Base-by-base conservation (phyloP, 2,888 invertebrate species). In the Blera fallax region DNA sequence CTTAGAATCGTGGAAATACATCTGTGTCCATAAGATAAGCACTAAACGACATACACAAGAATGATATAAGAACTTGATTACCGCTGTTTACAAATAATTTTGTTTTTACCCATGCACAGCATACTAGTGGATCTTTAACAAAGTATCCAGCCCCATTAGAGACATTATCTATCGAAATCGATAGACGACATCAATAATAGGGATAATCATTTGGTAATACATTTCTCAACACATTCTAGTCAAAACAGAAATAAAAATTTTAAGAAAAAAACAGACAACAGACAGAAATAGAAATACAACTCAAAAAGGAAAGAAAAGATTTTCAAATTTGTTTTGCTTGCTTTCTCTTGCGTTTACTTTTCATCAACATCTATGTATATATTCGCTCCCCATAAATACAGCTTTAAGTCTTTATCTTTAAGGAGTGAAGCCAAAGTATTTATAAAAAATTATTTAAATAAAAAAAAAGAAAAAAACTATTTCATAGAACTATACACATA, bases 331-430 rank as follows among this genome's bases (percentile, higher is more conserved):
- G 16, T 21, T 83, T 84, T 80, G 85, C 81, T 85, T 81, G 85
- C 85, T 85, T 85, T 81, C 60, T 76, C 70, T 80, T 74, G 72
- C 40, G 24, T 67, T 72, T 54, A 45, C 45, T 58, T 64, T 83
- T 58, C 76, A 48, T 48, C 60, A 64, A 64, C 52, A 52, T 21
- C 24, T 18, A 43, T 21, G 21, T 37, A 11, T 34, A 18, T 32
- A n/a, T 65, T 74, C 34, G 48, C 65, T 67, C 54, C 32, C 43
- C 40, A 27, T 34, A 52, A 50, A 74, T 37, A 76, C 45, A 79
- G 40, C 32, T 70, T 69, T 67, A 67, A 73, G 69, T 69, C 62
- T 64, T 79, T 84, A 32, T 67, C 40, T 45, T 32, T 73, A 54
- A 65, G 64, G 69, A 80, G 64, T 80, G 50, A 70, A 84, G 69